phyloP scores from a whole-genome alignment of 2,113 vertebrate species.

The Spheniscus mendiculus region DNA sequence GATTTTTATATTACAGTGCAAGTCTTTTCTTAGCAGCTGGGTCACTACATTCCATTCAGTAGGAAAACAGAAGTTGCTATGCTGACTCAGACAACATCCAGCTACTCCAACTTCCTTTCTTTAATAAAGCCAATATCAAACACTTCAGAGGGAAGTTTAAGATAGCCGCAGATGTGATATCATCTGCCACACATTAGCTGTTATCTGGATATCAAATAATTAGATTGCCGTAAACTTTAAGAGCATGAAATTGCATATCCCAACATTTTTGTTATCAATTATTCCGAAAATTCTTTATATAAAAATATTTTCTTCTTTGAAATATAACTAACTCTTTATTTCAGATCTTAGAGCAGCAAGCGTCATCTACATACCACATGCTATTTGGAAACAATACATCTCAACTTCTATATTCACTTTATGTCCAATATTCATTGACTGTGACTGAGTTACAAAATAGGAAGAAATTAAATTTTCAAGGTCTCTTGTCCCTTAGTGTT shows the following conservation, averaged over 20 bases:
- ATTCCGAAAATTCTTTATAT: neutral
- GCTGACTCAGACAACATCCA: neutral
- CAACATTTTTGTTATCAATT: neutral
- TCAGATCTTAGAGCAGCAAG: neutral
- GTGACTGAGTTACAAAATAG: neutral
- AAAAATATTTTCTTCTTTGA: neutral
- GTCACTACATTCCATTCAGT: neutral
- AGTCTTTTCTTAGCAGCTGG: neutral
- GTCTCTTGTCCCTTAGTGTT: neutral
- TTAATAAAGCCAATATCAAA: neutral
- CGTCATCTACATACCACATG: neutral
- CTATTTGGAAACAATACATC: neutral
- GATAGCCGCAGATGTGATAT: neutral
- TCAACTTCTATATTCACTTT: neutral
- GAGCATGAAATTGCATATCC: neutral
- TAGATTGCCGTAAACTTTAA: neutral
- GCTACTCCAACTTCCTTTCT: neutral
- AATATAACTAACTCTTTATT: neutral
- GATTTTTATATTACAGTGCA: neutral
- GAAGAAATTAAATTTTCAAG: neutral
- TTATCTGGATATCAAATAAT: neutral
- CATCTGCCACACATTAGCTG: neutral
- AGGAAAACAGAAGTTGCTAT: neutral
- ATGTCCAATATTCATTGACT: neutral
- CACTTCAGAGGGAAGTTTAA: neutral